A percentile compares a stretch with the other conserved stretches of the same genome.
Conservation (phyloP, 2,797 vertebrate species). For the Typhlichthys eigenmanni region DNA sequence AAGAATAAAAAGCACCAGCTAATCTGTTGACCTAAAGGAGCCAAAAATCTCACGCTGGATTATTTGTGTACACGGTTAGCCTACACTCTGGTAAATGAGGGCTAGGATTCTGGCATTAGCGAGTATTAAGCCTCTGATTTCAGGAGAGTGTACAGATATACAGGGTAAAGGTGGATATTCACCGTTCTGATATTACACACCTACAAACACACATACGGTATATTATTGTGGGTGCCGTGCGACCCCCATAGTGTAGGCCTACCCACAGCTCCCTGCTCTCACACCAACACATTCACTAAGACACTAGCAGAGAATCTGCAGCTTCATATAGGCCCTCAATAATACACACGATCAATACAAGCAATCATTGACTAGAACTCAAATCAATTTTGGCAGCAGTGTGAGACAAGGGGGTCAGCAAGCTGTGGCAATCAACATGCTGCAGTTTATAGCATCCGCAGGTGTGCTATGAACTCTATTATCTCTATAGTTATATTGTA, state of each 20-base stretch:
- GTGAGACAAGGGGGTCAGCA: not conserved
- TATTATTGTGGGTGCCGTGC: constrained; percentile 21
- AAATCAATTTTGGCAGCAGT: constrained; percentile 7
- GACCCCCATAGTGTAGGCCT: not conserved
- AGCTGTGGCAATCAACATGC: constrained; percentile 2
- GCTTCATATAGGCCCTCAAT: not conserved
- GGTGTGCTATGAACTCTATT: constrained; percentile 3
- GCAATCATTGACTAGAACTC: not conserved
- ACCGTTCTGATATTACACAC: constrained; percentile 12
- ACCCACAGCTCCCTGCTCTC: too few species aligned
- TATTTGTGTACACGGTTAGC: constrained; percentile 83
- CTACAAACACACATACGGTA: constrained; percentile 18
- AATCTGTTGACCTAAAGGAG: constrained; percentile 82
- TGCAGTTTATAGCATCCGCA: not conserved
- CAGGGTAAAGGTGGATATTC: not conserved
- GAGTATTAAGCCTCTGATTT: constrained; percentile 72
- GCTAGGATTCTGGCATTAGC: constrained; percentile 73
- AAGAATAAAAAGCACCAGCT: constrained; percentile 62
- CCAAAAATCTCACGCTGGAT: constrained; percentile 76
- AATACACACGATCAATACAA: constrained; percentile 11
- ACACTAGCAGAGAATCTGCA: not conserved
- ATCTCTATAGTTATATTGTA: constrained; percentile 5
- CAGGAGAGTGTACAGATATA: constrained; percentile 55
- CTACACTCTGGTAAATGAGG: constrained; percentile 76
- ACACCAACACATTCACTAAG: not conserved